Evolutionary conservation across 2,113 vertebrate genomes (phyloP).

Genomic region (Orthonyx spaldingii): DNA sequence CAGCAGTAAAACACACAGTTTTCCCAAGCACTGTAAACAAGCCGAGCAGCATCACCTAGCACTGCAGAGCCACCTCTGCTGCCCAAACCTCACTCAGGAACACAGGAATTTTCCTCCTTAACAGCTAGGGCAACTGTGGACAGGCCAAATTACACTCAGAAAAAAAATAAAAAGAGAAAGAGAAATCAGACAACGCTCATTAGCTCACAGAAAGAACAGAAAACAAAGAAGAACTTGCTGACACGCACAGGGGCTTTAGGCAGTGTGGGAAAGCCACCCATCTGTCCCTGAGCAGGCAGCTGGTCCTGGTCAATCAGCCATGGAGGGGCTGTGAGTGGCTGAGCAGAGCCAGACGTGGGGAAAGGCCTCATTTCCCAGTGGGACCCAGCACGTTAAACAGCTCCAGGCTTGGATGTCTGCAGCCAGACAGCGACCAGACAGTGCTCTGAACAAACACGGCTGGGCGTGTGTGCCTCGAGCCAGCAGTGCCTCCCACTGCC

Average conservation of each 20-base stretch:
- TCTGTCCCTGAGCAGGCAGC: background rate
- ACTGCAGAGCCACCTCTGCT: background rate
- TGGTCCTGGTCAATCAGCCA: background rate
- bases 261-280: background rate
- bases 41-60: background rate
- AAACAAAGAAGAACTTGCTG: conserved; percentile 13
- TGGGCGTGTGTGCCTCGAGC: fast-evolving
- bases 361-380: fast-evolving
- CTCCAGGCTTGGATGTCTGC: fast-evolving
- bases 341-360: background rate
- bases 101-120: background rate
- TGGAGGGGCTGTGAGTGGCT: background rate
- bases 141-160: background rate
- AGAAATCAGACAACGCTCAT: background rate
- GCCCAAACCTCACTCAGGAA: background rate
- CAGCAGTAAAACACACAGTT: no score
- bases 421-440: background rate
- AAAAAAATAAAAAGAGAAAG: background rate
- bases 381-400: fast-evolving
- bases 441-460: background rate
- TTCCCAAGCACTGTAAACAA: fast-evolving
- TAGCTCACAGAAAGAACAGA: background rate
- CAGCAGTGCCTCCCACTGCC: fast-evolving
- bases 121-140: background rate
- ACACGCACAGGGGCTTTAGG: background rate